These are phyloP conservation scores for Sthenelais limicola DNA, from an alignment of 2,888 invertebrate genomes.

Conservation along the genomic window DNA sequence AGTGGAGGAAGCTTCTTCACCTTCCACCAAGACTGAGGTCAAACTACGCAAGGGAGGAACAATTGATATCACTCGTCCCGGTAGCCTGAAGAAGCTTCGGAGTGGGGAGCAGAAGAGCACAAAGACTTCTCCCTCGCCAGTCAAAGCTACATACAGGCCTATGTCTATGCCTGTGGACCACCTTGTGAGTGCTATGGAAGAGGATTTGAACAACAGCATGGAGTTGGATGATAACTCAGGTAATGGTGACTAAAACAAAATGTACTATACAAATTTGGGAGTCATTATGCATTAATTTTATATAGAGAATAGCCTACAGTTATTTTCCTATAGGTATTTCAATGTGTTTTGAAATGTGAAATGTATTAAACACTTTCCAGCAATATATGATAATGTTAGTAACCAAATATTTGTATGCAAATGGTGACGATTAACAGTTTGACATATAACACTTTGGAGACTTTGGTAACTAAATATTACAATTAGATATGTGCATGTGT, in stretches of 20 bases:
- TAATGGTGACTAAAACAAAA: conserved; percentile 14
- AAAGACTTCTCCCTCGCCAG: conserved; percentile 42
- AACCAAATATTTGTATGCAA: too few relatives aligned
- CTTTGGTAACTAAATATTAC: too few relatives aligned
- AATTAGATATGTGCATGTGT: too few relatives aligned
- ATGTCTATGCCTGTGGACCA: conserved; percentile 48
- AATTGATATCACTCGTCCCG: conserved; percentile 33
- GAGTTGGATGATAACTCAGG: conserved; percentile 42
- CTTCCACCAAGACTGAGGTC: conserved; percentile 33
- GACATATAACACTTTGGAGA: too few relatives aligned
- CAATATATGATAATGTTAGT: too few relatives aligned
- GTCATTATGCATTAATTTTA: background rate
- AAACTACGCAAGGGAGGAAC: conserved; percentile 40
- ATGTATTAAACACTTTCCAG: too few relatives aligned
- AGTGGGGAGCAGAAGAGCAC: conserved; percentile 23
- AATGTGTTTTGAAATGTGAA: too few relatives aligned
- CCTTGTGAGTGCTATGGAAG: background rate
- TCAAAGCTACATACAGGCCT: conserved; percentile 54
- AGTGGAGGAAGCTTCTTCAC: conserved; percentile 26
- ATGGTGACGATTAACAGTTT: too few relatives aligned
- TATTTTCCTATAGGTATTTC: too few relatives aligned
- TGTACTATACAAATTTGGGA: too few relatives aligned
- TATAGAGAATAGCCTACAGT: background rate
- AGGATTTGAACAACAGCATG: conserved; percentile 16
- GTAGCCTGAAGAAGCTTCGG: conserved; percentile 40